Conservation (phyloP, 1,140 invertebrate species). For the Periplaneta americana region DNA sequence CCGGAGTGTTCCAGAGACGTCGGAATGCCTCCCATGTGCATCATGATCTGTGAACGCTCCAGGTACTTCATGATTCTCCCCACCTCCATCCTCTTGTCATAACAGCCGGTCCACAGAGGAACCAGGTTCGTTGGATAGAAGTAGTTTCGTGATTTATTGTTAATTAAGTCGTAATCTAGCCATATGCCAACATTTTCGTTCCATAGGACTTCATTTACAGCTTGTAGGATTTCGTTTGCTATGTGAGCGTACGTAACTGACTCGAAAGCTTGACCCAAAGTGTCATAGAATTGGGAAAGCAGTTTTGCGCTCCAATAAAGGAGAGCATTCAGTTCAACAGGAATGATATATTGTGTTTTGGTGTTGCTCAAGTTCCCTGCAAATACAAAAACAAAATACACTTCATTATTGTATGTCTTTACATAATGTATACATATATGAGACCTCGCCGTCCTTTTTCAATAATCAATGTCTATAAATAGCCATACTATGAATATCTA, state of each 20-base stretch:
- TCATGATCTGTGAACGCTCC: constrained; percentile 6
- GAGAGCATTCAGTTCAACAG: constrained; percentile 82
- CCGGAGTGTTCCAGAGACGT: constrained; percentile 40
- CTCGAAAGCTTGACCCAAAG: constrained; percentile 42
- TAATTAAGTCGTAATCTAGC: constrained; percentile 65
- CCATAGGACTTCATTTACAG: constrained; percentile 65
- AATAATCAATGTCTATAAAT: neutral
- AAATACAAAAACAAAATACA: too few relatives aligned
- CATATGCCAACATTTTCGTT: constrained; percentile 61
- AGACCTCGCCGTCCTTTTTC: neutral
- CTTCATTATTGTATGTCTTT: too few relatives aligned
- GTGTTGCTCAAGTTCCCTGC: constrained; percentile 44
- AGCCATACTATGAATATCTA: too few relatives aligned
- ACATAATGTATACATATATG: neutral
- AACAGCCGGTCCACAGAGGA: constrained; percentile 62
- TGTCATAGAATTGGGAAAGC: constrained; percentile 39
- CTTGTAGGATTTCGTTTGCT: constrained; percentile 43
- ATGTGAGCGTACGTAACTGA: constrained; percentile 34
- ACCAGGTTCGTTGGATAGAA: constrained; percentile 71
- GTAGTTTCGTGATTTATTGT: constrained; percentile 48
- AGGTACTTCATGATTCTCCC: constrained; percentile 13
- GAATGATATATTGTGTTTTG: constrained; percentile 61
- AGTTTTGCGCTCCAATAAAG: constrained; percentile 58
- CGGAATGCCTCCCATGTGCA: constrained; percentile 53
- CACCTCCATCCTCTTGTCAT: constrained; percentile 8